Base-by-base conservation (phyloP, 1,140 invertebrate species). In the Musca domestica region DNA sequence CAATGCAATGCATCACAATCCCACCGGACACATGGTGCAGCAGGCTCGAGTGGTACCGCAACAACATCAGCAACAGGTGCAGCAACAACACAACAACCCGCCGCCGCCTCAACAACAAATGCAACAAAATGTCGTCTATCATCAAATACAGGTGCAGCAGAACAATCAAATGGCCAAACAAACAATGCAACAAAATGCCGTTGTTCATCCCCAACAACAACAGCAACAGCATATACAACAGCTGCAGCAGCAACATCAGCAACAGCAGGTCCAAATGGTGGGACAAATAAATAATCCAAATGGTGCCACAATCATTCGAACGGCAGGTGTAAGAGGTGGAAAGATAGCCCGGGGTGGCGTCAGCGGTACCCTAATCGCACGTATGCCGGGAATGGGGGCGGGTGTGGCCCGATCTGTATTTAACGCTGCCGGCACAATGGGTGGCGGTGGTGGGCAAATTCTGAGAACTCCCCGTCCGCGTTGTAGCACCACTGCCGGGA, bases 181-280 rank as follows among this genome's bases (percentile, higher is more conserved):
- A 12, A 41, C 34, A 5, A 41, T 41, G 34, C 34, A 41, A 12
- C 34, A 5, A 75, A 61, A 58, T 2, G 19, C 69, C 27, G 46
- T 70, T 34, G 41, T 70, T 3, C 67, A 73, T 12, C 73, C 76
- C 54, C 70, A 63, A 22, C 54, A 83, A 23, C 83, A 84, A 71
- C 61, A 67, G 41, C 71, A 65, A 15, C 70, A 71, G 48, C 65
- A 69, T 6, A 64, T 67, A 19, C 70, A 64, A 9, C 75, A 72
- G 54, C 58, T 74, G 48, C 76, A 78, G 52, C 74, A 75, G 22
- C 73, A 76, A 22, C 70, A 76, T 27, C 73, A 75, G 23, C 77
- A 76, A 48, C 73, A 75, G 19, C 75, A 76, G 30, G 72, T 78
- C 67, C 76, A 76, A 30, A 58, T 71, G 17, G 68, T 66, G 23